Percentiles rank a stretch among this genome's conserved stretches.
Evolutionary conservation across 2,888 invertebrate genomes (phyloP).

Genomic region (Nomada goodeniana): DNA sequence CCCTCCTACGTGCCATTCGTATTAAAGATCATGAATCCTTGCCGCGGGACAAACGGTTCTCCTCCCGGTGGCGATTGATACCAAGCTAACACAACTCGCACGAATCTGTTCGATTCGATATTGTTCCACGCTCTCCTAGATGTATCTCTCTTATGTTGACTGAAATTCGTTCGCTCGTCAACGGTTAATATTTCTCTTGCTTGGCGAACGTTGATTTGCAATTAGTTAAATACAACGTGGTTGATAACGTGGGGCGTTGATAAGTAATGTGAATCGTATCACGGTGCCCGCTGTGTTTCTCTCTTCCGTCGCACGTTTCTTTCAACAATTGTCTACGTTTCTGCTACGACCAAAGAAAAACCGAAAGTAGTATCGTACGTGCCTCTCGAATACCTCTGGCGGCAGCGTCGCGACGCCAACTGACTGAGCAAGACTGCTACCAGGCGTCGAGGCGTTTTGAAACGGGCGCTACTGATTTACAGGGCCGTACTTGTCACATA

Average conservation of each 20-base stretch:
- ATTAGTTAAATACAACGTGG: neutral
- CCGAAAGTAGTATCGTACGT: constrained; percentile 23
- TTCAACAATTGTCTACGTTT: constrained; percentile 25
- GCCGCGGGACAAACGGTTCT: neutral
- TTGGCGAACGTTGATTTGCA: no score
- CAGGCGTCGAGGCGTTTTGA: constrained; percentile 59
- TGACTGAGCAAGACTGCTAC: constrained; percentile 66
- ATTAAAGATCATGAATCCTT: constrained; percentile 1
- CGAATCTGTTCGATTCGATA: neutral
- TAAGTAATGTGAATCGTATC: neutral
- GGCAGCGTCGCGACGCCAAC: constrained; percentile 80
- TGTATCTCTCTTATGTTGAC: neutral
- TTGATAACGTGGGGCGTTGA: no score
- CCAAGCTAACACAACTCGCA: neutral
- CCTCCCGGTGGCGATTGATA: neutral
- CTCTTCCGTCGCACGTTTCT: constrained; percentile 20
- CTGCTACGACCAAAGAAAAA: constrained; percentile 15
- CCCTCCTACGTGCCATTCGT: constrained; percentile 34
- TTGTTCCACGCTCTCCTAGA: no score
- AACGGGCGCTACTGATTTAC: constrained; percentile 61
- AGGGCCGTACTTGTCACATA: constrained; percentile 54
- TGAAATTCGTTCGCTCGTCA: neutral
- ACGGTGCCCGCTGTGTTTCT: constrained; percentile 20
- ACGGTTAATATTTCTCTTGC: neutral
- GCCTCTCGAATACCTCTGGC: constrained; percentile 64